phyloP scores from a whole-genome alignment of 1,140 invertebrate genomes.

The Euura saliciscinereae region DNA sequence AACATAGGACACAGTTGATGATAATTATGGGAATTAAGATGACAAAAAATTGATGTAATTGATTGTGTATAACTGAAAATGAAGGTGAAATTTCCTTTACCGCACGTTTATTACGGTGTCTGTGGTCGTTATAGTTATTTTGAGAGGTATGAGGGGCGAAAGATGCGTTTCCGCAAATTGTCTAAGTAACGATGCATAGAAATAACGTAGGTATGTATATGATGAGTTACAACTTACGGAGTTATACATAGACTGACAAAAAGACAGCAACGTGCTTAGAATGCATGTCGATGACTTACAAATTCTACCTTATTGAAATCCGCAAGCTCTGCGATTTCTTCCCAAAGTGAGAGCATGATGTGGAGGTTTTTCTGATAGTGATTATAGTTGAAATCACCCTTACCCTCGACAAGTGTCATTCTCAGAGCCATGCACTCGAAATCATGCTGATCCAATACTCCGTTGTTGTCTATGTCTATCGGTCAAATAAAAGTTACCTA shows the following conservation, averaged over 20 bases:
- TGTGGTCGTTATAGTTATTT: too few species aligned
- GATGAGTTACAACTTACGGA: slow-evolving; percentile 1
- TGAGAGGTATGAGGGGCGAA: too few species aligned
- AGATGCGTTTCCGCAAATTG: too few species aligned
- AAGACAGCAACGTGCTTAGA: slow-evolving; percentile 5
- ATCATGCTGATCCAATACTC: slow-evolving; percentile 78
- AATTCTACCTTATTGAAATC: slow-evolving; percentile 81
- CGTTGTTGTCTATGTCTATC: slow-evolving; percentile 83
- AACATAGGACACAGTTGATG: too few species aligned
- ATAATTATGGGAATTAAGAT: too few species aligned
- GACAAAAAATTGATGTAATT: too few species aligned
- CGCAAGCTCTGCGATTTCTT: slow-evolving; percentile 80
- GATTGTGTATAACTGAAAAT: too few species aligned
- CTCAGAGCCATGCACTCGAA: slow-evolving; percentile 81
- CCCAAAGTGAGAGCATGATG: slow-evolving; percentile 82
- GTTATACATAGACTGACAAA: neutral
- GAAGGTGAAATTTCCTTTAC: too few species aligned
- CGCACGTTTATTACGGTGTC: too few species aligned
- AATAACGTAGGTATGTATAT: neutral
- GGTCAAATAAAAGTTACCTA: slow-evolving; percentile 33
- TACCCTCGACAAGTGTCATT: slow-evolving; percentile 80
- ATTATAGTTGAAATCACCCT: slow-evolving; percentile 74
- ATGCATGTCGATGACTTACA: slow-evolving; percentile 10
- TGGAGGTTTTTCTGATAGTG: slow-evolving; percentile 78
- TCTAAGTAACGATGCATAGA: neutral